These are phyloP conservation scores for Caranx melampygus DNA, from an alignment of 2,113 vertebrate species.

Conservation along the genomic window DNA sequence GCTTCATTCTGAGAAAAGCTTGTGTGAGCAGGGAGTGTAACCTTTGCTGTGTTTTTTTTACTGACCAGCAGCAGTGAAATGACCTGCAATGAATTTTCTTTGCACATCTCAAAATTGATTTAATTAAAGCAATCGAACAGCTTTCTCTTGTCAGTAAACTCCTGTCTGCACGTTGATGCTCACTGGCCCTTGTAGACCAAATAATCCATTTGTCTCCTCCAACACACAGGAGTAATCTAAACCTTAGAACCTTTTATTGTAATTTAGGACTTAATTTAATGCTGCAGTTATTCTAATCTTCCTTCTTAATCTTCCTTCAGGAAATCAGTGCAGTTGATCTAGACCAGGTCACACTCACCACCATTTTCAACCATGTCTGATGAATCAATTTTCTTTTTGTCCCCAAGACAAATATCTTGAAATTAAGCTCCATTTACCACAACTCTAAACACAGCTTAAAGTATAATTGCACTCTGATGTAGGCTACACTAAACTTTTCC, in stretches of 20 bases:
- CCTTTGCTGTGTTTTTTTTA: background rate
- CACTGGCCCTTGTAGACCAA: constrained; percentile 19
- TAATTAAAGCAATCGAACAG: constrained; percentile 28
- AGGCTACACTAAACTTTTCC: too few relatives aligned
- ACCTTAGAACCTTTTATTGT: constrained; percentile 6
- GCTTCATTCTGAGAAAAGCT: background rate
- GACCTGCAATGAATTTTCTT: constrained; percentile 3
- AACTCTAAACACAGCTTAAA: too few relatives aligned
- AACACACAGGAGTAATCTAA: constrained; percentile 19
- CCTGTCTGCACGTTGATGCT: background rate
- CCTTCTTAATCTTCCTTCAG: background rate
- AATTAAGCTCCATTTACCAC: too few relatives aligned
- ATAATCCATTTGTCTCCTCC: constrained; percentile 13
- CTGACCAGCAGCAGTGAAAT: background rate
- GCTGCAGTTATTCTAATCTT: background rate
- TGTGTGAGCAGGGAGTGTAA: background rate
- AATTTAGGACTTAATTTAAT: constrained; percentile 15
- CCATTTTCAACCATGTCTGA: background rate
- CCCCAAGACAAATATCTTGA: too few relatives aligned
- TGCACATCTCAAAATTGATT: background rate
- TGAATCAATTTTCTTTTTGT: too few relatives aligned
- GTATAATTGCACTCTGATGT: too few relatives aligned
- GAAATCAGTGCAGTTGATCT: background rate
- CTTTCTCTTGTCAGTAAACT: constrained; percentile 20
- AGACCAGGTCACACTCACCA: background rate